Conservation (phyloP, 2,113 vertebrate species). For the Sorex araneus region DNA sequence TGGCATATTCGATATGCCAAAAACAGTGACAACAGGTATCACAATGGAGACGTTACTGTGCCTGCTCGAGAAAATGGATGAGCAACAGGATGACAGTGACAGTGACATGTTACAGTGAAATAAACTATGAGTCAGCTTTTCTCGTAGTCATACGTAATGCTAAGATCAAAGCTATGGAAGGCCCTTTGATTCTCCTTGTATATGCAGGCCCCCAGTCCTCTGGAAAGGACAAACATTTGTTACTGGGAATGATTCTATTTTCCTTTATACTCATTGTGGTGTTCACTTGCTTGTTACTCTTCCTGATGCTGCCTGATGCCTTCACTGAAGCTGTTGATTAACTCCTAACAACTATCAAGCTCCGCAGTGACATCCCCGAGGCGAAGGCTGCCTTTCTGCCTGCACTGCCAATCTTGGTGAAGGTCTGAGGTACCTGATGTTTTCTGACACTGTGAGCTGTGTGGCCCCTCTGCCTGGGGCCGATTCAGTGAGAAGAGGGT, state of each 20-base stretch:
- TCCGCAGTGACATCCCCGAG: conserved; percentile 60
- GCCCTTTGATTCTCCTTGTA: not conserved
- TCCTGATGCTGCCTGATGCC: conserved; percentile 79
- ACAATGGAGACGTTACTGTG: too few relatives aligned
- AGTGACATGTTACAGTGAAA: not conserved
- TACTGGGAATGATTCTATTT: not conserved
- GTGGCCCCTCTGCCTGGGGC: conserved; percentile 68
- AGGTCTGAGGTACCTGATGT: conserved; percentile 77
- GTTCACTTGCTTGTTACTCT: conserved; percentile 51
- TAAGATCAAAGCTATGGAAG: not conserved
- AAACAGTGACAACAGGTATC: too few relatives aligned
- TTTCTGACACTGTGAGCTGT: conserved; percentile 76
- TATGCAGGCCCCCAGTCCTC: not conserved
- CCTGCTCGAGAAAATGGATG: too few relatives aligned
- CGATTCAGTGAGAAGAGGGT: conserved; percentile 64
- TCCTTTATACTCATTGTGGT: not conserved
- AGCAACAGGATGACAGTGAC: too few relatives aligned
- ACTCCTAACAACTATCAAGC: conserved; percentile 85
- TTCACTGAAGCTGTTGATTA: conserved; percentile 85
- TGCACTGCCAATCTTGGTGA: conserved; percentile 84
- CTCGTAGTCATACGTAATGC: not conserved
- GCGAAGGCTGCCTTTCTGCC: conserved; percentile 71
- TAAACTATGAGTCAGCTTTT: not conserved
- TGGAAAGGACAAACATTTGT: not conserved
- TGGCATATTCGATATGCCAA: too few relatives aligned